phyloP scores from a whole-genome alignment of 2,113 vertebrate species.

The Entelurus aequoreus region DNA sequence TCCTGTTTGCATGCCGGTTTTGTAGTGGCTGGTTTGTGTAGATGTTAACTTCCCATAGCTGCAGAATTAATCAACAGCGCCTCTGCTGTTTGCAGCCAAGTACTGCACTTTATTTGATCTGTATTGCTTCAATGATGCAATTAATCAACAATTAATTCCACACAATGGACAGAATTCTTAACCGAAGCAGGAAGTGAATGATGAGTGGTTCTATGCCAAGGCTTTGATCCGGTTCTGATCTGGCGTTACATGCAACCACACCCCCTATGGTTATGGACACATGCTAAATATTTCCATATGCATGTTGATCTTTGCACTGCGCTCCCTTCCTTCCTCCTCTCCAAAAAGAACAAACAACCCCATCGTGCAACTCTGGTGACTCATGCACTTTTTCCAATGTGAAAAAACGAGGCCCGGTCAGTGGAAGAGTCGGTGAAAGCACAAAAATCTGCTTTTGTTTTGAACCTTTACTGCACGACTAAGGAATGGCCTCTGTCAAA shows the following conservation, averaged over 20 bases:
- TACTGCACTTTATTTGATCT: not conserved
- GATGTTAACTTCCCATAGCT: too few species aligned
- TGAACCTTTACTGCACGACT: slow-evolving; percentile 14
- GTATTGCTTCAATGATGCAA: too few species aligned
- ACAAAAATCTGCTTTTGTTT: slow-evolving; percentile 35
- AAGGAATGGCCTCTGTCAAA: slow-evolving; percentile 39
- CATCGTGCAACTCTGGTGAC: slow-evolving; percentile 52
- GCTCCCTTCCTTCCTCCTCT: slow-evolving; percentile 18
- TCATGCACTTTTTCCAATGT: slow-evolving; percentile 48
- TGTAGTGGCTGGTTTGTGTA: too few species aligned
- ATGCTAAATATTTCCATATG: slow-evolving; percentile 64
- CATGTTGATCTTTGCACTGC: slow-evolving; percentile 37
- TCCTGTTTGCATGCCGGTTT: too few species aligned
- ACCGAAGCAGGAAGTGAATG: not conserved
- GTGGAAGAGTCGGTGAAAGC: slow-evolving; percentile 36
- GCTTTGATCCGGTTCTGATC: slow-evolving; percentile 70
- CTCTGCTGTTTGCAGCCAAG: too few species aligned
- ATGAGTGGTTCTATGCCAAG: slow-evolving; percentile 32
- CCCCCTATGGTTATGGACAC: slow-evolving; percentile 27
- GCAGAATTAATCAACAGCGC: too few species aligned
- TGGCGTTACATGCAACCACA: slow-evolving; percentile 45
- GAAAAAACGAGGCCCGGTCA: slow-evolving; percentile 37
- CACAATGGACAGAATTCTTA: not conserved
- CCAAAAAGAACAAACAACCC: slow-evolving; percentile 43
- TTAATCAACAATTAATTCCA: too few species aligned